Conservation (phyloP, 2,797 vertebrate genomes). For the Platyrinchus mystaceus region DNA sequence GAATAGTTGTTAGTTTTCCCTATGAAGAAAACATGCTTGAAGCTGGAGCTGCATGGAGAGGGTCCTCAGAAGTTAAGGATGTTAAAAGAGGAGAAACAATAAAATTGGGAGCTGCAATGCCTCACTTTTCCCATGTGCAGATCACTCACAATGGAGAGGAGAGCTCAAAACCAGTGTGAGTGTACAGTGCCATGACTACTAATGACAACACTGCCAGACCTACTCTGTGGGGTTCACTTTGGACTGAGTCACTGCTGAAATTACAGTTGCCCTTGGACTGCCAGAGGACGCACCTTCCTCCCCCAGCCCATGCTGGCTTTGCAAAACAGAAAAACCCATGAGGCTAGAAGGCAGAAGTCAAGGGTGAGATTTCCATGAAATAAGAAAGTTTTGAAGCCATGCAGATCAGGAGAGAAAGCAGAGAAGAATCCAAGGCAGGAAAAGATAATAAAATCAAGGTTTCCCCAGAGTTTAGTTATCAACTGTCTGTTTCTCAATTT, state of each 20-base stretch:
- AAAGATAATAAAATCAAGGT: background rate
- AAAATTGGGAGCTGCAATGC: background rate
- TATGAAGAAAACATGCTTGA: background rate
- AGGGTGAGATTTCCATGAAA: background rate
- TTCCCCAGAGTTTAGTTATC: background rate
- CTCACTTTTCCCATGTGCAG: background rate
- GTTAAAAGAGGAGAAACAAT: background rate
- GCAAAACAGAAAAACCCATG: background rate
- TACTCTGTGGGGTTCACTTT: background rate
- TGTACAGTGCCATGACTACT: rapidly evolving
- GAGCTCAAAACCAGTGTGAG: background rate
- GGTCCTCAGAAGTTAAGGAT: background rate
- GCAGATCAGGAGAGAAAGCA: background rate
- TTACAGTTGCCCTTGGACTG: background rate
- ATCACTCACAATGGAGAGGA: background rate
- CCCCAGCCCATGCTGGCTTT: background rate
- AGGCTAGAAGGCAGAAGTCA: background rate
- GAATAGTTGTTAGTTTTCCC: background rate
- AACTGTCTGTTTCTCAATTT: background rate
- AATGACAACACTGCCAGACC: background rate
- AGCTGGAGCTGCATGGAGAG: background rate
- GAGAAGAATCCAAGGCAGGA: background rate
- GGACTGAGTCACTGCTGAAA: background rate
- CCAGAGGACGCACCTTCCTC: rapidly evolving
- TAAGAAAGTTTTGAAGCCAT: background rate